Conservation (phyloP, 2,113 vertebrate genomes). For the Rhabdornis inornatus region DNA sequence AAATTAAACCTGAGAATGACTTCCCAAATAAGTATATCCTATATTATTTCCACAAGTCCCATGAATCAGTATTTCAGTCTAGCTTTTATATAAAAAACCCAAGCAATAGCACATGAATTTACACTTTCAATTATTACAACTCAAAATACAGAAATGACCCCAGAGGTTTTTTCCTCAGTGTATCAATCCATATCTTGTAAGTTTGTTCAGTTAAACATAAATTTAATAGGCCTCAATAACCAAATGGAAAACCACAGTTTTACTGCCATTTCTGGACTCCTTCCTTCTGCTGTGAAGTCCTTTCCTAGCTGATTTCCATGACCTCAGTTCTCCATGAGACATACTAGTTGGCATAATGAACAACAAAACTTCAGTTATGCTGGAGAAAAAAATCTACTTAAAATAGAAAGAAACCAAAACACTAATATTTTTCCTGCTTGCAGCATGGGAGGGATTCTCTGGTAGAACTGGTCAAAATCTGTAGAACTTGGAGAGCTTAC, state of each 20-base stretch:
- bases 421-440: slow-evolving; percentile 10
- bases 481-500: neutral
- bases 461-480: neutral
- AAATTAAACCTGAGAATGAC: neutral
- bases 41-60: neutral
- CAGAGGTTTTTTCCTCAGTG: neutral
- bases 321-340: slow-evolving; percentile 52
- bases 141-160: neutral
- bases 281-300: slow-evolving; percentile 35
- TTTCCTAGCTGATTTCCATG: slow-evolving; percentile 20
- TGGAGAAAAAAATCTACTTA: neutral
- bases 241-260: neutral
- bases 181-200: neutral
- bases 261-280: slow-evolving; percentile 40
- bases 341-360: slow-evolving; percentile 40
- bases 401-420: slow-evolving; percentile 43
- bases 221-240: slow-evolving; percentile 9
- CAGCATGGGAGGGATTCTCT: neutral
- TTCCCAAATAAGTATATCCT: neutral
- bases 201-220: neutral
- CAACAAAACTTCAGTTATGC: slow-evolving; percentile 29
- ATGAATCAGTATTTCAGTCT: neutral
- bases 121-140: neutral
- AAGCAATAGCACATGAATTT: neutral
- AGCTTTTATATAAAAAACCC: neutral